Base-by-base conservation (phyloP, 2,113 vertebrate genomes). In the Camelus bactrianus region DNA sequence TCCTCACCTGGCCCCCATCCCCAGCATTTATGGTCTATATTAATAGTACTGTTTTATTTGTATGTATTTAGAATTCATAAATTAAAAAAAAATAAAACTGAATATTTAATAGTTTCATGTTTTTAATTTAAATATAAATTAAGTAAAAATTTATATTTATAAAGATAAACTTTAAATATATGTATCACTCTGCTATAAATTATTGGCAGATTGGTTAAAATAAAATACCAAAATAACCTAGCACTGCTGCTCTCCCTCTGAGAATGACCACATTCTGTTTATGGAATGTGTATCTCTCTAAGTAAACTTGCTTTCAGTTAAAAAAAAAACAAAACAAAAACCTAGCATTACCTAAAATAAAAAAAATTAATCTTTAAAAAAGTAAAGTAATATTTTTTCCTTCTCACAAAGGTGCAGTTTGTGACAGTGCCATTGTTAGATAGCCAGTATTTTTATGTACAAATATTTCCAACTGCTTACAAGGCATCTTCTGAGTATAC, bases 11-110 rank as follows among this genome's bases (percentile, higher is more conserved):
- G 67, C 52, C 42, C 10, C 24, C 14, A 38, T 19, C 28, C 26
- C 28, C 24, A 67, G 28, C 30, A 62, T 75, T 75, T 75, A 38
- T 85, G 80, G 58, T 89, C 75, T 52, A 0, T 60, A 20, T 50
- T 58, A 70, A 50, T 46, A 73, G 50, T 89, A 10, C 14, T 56
- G 3, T 58, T 84, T 84, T 58, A 84, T 58, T 93, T 58, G 48
- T 77, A 48, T 67, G 28, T 58, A 89, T 84, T 83, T 32, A 84
- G 72, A 88, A 92, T 52, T 89, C 26, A 38, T 88, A 73, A 95
- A n/a, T 87, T 84, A 82, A 80, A 91, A 79, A 62, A 8, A 10
- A 58, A 2, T 73, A 67, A 79, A 84, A 58, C 20, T 79, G 72
- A 72, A 92, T 56, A 42, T 46, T 82, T 82, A 90, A 56, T 56